Evolutionary conservation across 2,888 invertebrate genomes (phyloP).

Genomic region (Metopia argyrocephala): DNA sequence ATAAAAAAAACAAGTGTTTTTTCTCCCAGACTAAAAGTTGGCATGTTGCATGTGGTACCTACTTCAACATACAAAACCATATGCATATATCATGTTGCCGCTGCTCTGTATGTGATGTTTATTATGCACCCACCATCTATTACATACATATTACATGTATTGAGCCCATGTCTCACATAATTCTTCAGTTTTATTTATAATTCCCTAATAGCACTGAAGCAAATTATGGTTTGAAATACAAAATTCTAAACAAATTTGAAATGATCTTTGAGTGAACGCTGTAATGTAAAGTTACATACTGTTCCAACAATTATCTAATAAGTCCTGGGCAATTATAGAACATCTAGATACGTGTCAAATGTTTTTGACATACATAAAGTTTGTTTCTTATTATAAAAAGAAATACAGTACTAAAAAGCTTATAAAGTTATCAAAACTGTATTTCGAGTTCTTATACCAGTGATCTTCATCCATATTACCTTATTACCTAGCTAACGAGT

Average conservation of each 20-base stretch:
- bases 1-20: slow-evolving; percentile 32
- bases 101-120: slow-evolving; percentile 3
- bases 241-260: neutral
- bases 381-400: no score
- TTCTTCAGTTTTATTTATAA: neutral
- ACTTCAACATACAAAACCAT: slow-evolving; percentile 24
- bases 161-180: neutral
- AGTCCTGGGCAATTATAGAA: no score
- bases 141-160: neutral
- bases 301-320: no score
- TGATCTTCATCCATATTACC: no score
- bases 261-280: no score
- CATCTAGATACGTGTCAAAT: no score
- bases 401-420: no score
- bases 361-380: no score
- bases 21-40: neutral
- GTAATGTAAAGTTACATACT: no score
- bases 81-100: slow-evolving; percentile 43
- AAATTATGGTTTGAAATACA: slow-evolving; percentile 1
- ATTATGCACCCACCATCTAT: neutral
- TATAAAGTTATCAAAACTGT: no score
- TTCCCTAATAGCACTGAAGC: slow-evolving; percentile 4
- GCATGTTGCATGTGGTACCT: slow-evolving; percentile 42
- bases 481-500: no score
- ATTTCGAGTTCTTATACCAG: no score